Base-by-base conservation (phyloP, 2,113 vertebrate species). In the Corythoichthys haematopterus region DNA sequence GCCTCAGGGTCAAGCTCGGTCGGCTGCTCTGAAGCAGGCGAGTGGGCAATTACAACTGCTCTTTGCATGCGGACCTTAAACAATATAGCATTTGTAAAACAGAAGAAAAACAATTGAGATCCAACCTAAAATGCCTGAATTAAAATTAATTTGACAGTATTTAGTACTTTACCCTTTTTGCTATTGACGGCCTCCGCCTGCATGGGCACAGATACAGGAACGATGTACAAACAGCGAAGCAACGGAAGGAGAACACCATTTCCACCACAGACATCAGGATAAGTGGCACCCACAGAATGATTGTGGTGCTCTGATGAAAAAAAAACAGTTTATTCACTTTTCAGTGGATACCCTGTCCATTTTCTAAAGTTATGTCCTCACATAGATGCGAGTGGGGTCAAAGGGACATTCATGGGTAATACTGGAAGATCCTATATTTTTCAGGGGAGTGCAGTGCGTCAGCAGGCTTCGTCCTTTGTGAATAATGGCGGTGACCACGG, bases 351-450 rank as follows among this genome's bases (percentile, higher is more conserved):
- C 12, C 38, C 13, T 28, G 1, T 15, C 45, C 20, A 66, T n/a
- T 35, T 40, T 38, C 7, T 20, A 33, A 56, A 40, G 13, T 33
- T 57, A 13, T 53, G 15, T 51, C 91, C 96, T 94, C 83, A 97
- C 94, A 0, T 93, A 96, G 83, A 96, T 87, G 0, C 91, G 91
- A 0, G 95, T 96, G 64, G 96, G 95, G 65, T 98, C 93, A 1
- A 97, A 98, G 35, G 94, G 94, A 56, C 96, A 97, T 74, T 96
- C 84, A 0, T 83, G 74, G 0, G 92, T 86, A 13, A 91, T 69
- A 0, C 90, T 92, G 67, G 88, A 66, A 0, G 87, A 72, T 65
- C 20, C 13, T 33, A 79, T 13, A 1, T 71, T 14, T 1, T 66
- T 0, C 0, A 66, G 4, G 12, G 58, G 37, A 0, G 63, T 63